phyloP scores from a whole-genome alignment of 2,888 invertebrate genomes.

The Nyleta sp. region DNA sequence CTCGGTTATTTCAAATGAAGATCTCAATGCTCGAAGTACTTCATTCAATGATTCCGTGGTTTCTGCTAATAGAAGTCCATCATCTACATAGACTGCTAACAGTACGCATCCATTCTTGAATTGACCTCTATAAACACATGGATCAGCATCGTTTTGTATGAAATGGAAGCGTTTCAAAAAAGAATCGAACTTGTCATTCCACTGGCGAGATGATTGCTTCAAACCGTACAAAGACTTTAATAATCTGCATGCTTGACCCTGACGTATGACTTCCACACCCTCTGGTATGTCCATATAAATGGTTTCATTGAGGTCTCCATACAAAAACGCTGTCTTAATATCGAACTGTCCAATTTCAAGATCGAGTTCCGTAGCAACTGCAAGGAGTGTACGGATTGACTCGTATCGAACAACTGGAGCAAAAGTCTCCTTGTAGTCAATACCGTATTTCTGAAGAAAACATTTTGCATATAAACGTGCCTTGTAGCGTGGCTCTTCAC shows the following conservation, averaged over 20 bases:
- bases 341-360: conserved; percentile 70
- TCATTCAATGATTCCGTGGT: conserved; percentile 18
- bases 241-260: conserved; percentile 71
- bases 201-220: conserved; percentile 76
- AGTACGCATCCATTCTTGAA: conserved; percentile 63
- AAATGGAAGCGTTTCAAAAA: conserved; percentile 70
- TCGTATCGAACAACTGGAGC: conserved; percentile 72
- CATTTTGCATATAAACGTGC: conserved; percentile 32
- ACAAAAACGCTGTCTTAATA: conserved; percentile 73
- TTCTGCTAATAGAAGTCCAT: conserved; percentile 67
- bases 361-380: conserved; percentile 59
- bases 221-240: conserved; percentile 74
- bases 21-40: conserved; percentile 14
- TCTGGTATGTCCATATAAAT: conserved; percentile 76
- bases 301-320: conserved; percentile 72
- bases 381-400: conserved; percentile 69
- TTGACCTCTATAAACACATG: conserved; percentile 71
- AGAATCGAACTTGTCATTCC: conserved; percentile 73
- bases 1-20: neutral
- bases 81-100: conserved; percentile 74
- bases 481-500: conserved; percentile 12
- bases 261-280: conserved; percentile 65
- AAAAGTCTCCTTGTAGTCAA: conserved; percentile 68
- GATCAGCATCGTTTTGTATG: conserved; percentile 70
- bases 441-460: conserved; percentile 15